Percentiles rank a stretch among this genome's conserved stretches.
These are phyloP conservation scores for Amphipoea oculea DNA, from an alignment of 2,888 invertebrate species.

Conservation along the genomic window DNA sequence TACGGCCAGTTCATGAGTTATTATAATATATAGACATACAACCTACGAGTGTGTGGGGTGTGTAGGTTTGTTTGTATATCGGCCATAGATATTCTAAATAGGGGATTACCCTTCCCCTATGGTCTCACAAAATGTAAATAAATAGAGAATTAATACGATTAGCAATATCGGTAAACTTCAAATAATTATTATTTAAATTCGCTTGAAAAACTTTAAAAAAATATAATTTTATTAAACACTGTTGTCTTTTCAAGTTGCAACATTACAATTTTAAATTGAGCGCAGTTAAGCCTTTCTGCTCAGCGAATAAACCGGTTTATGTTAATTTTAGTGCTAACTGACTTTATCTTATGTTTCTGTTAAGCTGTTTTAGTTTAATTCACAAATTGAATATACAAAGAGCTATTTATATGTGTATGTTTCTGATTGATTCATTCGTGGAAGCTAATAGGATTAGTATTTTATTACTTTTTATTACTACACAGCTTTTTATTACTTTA, in stretches of 20 bases:
- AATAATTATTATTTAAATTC: background rate
- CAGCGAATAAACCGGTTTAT: conserved; percentile 42
- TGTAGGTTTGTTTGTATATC: background rate
- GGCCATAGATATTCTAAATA: background rate
- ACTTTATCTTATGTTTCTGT: conserved; percentile 36
- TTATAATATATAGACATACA: background rate
- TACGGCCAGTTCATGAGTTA: background rate
- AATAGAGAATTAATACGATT: background rate
- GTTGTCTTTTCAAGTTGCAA: conserved; percentile 47
- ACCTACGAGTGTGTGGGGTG: background rate
- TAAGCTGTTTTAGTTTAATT: conserved; percentile 6
- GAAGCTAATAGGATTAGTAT: background rate
- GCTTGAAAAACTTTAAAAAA: background rate
- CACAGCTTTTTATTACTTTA: background rate
- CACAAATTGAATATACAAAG: background rate
- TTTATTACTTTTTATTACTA: too few relatives aligned
- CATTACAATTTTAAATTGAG: conserved; percentile 59
- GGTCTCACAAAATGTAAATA: background rate
- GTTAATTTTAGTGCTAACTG: conserved; percentile 41
- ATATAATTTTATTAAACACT: background rate
- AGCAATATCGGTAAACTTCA: background rate
- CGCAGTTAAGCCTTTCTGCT: conserved; percentile 32
- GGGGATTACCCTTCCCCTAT: background rate
- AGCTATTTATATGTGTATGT: background rate
- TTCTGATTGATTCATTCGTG: background rate